These are phyloP conservation scores for Hetaerina americana DNA, from an alignment of 1,140 invertebrate species.

Conservation along the genomic window DNA sequence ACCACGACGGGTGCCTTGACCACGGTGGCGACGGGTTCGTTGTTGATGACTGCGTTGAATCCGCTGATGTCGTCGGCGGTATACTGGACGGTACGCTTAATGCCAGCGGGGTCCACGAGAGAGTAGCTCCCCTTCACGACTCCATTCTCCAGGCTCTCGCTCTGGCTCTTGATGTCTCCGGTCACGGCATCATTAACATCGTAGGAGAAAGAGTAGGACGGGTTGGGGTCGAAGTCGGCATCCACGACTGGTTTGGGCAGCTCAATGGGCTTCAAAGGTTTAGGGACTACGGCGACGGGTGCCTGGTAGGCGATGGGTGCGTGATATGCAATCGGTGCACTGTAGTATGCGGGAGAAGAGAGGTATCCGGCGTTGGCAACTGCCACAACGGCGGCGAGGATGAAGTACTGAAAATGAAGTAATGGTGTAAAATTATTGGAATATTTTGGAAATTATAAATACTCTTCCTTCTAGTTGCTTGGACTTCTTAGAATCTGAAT, in stretches of 20 bases:
- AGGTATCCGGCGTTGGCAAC: not conserved
- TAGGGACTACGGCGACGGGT: not conserved
- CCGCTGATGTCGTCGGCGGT: conserved; percentile 37
- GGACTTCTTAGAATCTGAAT: too few species aligned
- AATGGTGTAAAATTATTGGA: too few species aligned
- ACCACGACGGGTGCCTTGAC: not conserved
- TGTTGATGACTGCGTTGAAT: conserved; percentile 36
- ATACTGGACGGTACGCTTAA: conserved; percentile 29
- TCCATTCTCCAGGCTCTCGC: conserved; percentile 17
- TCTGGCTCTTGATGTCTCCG: conserved; percentile 12
- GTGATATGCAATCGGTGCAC: too few species aligned
- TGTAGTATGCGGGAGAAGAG: too few species aligned
- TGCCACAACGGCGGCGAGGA: not conserved
- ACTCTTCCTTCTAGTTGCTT: too few species aligned
- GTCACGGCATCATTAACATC: conserved; percentile 10
- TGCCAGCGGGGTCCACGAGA: conserved; percentile 18
- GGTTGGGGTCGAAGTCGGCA: too few species aligned
- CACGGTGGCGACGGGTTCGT: not conserved
- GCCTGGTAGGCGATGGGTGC: not conserved
- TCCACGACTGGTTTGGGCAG: too few species aligned
- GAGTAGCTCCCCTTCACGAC: conserved; percentile 15
- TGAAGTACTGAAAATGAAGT: not conserved
- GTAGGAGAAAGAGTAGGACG: too few species aligned
- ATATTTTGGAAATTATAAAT: too few species aligned
- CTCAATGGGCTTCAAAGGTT: too few species aligned